Evolutionary conservation across 2,797 vertebrate genomes (phyloP).

Genomic region (Adrianichthys oophorus): DNA sequence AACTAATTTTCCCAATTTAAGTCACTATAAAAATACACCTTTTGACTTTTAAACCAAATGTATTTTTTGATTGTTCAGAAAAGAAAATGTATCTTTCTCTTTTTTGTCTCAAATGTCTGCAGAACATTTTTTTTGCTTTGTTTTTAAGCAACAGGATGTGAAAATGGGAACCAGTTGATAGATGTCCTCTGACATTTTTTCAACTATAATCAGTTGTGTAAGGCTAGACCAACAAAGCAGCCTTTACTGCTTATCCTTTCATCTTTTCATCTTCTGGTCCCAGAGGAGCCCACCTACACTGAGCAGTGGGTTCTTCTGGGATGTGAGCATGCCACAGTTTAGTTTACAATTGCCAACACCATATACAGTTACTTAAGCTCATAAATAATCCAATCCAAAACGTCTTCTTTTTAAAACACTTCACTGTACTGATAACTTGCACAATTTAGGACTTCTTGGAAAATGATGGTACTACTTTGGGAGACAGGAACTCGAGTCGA

Average conservation of each 20-base stretch:
- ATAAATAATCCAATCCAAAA: slow-evolving; percentile 24
- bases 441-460: slow-evolving; percentile 12
- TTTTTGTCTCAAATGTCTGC: too few relatives aligned
- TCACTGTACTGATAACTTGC: not conserved
- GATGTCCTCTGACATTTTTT: too few relatives aligned
- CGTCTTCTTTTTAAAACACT: slow-evolving; percentile 22
- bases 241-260: slow-evolving; percentile 15
- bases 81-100: too few relatives aligned
- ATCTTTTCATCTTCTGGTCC: slow-evolving; percentile 31
- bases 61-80: too few relatives aligned
- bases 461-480: slow-evolving; percentile 4
- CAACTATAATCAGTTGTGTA: slow-evolving; percentile 5
- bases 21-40: too few relatives aligned
- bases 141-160: too few relatives aligned
- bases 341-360: slow-evolving; percentile 41
- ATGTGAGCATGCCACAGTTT: slow-evolving; percentile 31
- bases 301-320: slow-evolving; percentile 23
- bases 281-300: slow-evolving; percentile 48
- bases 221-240: slow-evolving; percentile 11
- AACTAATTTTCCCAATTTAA: too few relatives aligned
- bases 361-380: slow-evolving; percentile 47
- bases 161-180: too few relatives aligned
- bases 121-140: too few relatives aligned
- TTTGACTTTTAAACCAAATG: too few relatives aligned
- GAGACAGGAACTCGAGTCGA: slow-evolving; percentile 1